Conservation (phyloP, 2,113 vertebrate genomes). For the Camelus dromedarius region DNA sequence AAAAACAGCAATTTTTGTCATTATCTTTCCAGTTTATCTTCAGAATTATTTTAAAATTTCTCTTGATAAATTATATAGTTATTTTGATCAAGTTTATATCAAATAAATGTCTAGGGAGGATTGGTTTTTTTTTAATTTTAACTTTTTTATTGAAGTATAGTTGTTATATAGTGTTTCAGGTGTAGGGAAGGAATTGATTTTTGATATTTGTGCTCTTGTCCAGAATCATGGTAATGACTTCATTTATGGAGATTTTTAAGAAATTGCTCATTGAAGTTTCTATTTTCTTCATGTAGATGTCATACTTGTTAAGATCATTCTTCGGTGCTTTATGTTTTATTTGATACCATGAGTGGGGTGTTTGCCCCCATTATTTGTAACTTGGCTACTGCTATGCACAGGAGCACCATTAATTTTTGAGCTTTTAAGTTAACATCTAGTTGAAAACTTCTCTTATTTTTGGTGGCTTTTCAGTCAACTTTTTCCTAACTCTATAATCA, state of each 20-base stretch:
- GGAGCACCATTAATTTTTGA: neutral
- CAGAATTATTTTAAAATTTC: neutral
- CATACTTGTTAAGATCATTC: neutral
- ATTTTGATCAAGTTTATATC: neutral
- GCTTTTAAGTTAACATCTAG: neutral
- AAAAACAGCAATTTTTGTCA: neutral
- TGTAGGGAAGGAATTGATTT: neutral
- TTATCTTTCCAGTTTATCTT: constrained; percentile 4
- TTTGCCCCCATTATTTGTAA: neutral
- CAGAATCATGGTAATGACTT: neutral
- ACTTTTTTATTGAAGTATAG: no score
- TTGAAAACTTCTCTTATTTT: constrained; percentile 1
- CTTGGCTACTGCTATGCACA: neutral
- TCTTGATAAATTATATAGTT: neutral
- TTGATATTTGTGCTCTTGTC: neutral
- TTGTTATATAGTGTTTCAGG: no score
- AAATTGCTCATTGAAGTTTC: neutral
- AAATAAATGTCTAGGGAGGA: neutral
- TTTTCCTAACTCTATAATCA: neutral
- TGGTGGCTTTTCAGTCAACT: neutral
- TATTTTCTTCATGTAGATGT: neutral
- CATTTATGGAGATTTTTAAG: neutral
- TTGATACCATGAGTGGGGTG: neutral
- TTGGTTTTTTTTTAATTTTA: no score
- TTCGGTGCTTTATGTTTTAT: neutral